phyloP scores from a whole-genome alignment of 2,113 vertebrate genomes.

The Ageneiosus marmoratus region DNA sequence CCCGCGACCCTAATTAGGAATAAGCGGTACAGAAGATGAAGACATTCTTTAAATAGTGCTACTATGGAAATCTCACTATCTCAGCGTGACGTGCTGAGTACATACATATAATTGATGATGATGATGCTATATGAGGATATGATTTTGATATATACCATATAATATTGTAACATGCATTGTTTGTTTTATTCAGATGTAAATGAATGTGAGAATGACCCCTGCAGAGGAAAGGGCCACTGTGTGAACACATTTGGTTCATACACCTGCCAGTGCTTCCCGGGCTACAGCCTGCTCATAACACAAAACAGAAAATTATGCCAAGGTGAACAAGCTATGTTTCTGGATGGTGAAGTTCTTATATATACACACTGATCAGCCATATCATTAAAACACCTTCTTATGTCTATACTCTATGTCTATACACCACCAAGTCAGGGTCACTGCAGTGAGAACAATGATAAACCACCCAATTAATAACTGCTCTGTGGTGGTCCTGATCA shows the following conservation, averaged over 20 bases:
- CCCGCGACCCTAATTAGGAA: too few species aligned
- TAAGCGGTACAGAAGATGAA: too few species aligned
- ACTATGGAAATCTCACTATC: neutral
- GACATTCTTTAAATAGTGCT: neutral
- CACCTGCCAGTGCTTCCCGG: conserved; percentile 83
- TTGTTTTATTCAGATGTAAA: conserved; percentile 77
- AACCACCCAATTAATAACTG: too few species aligned
- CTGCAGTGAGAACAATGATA: too few species aligned
- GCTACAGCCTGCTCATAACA: conserved; percentile 76
- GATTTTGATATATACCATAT: neutral
- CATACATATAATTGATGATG: neutral
- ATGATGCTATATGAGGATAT: too few species aligned
- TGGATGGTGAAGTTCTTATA: conserved; percentile 28
- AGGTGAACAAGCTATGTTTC: conserved; percentile 73
- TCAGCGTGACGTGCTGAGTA: neutral
- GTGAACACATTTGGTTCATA: conserved; percentile 86
- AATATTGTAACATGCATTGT: neutral
- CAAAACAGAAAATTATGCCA: conserved; percentile 82
- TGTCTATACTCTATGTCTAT: too few species aligned
- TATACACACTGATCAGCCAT: too few species aligned
- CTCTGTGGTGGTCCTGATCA: too few species aligned
- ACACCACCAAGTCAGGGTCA: too few species aligned
- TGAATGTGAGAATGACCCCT: conserved; percentile 84
- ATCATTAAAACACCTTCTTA: too few species aligned
- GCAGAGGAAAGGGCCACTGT: conserved; percentile 82